Base-by-base conservation (phyloP, 2,888 invertebrate genomes). In the Toxonevra muliebris region DNA sequence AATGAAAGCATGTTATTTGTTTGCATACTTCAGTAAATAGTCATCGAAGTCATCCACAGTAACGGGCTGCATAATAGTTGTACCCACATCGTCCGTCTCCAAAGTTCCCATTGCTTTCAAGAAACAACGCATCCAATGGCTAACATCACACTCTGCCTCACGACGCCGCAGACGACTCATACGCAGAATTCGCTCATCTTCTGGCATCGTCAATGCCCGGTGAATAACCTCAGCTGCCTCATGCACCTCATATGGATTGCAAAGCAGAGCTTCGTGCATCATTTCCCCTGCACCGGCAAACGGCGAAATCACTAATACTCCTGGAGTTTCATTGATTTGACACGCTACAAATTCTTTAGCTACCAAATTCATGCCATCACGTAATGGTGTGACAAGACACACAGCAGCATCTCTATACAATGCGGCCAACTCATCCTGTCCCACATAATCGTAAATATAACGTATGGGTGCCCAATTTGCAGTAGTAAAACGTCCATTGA, bases 271-370 rank as follows among this genome's bases (percentile, higher is more conserved):
- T 82, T 96, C 95, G 85, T 95, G 95, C 95, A 96, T 95, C 88
- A 93, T 95, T 84, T 95, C 95, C 0, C 95, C 95, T 8, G 96
- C 95, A 1, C 96, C 96, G 66, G 96, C 95, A 81, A 96, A 96
- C 0, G 95, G 95, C 0, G 95, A 95, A 10, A 96, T 91, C 61
- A 96, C 93, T 48, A 96, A 85, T 0, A 96, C 95, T 2, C 96
- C 96, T 0, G 93, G 94, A 0, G 93, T 91, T 30, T 89, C 89
- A 77, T 94, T 94, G 45, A 95, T 94, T 85, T 96, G 95, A 79
- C 95, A 95, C 1, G 96, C 96, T 1, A 95, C 95, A 80, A 94
- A 96, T 83, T 96, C 96, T 82, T 96, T 96, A 9, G 95, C 95
- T 0, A 96, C 95, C 64, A 96, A 87, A 85, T 96, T 96, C 95